These are phyloP conservation scores for Microdon myrmicae DNA, from an alignment of 2,888 invertebrate genomes.

Conservation along the genomic window DNA sequence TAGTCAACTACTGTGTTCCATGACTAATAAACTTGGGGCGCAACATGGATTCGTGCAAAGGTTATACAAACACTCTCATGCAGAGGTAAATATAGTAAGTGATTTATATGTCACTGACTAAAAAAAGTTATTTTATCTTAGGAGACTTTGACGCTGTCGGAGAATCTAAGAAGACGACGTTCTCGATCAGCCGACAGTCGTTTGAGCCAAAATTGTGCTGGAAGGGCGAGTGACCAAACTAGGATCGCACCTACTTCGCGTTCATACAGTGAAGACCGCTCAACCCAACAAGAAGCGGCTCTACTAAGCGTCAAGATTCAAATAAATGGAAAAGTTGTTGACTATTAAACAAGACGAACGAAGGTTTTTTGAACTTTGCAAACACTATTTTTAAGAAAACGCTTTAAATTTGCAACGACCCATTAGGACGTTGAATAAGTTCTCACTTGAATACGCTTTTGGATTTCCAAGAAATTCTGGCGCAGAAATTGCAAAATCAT, in stretches of 20 bases:
- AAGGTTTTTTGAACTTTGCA: background rate
- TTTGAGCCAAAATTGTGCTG: slow-evolving; percentile 59
- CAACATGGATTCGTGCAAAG: slow-evolving; percentile 58
- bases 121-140: slow-evolving; percentile 25
- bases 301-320: slow-evolving; percentile 54
- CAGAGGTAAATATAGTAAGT: slow-evolving; percentile 17
- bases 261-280: slow-evolving; percentile 25
- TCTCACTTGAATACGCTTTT: too few relatives aligned
- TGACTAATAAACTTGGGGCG: slow-evolving; percentile 61
- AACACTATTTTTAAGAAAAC: too few relatives aligned
- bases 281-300: slow-evolving; percentile 47
- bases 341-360: slow-evolving; percentile 40
- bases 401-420: too few relatives aligned
- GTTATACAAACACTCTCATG: slow-evolving; percentile 3
- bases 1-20: slow-evolving; percentile 57
- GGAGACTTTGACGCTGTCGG: slow-evolving; percentile 47
- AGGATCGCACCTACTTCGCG: slow-evolving; percentile 20
- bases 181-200: slow-evolving; percentile 62
- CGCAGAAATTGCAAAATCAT: too few relatives aligned
- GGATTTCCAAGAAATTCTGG: too few relatives aligned
- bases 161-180: slow-evolving; percentile 59
- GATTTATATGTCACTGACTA: too few relatives aligned
- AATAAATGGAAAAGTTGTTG: slow-evolving; percentile 60
- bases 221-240: background rate
- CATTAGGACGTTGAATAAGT: too few relatives aligned